Percentiles rank a stretch among this genome's conserved stretches.
phyloP scores from a whole-genome alignment of 2,888 invertebrate species.

The Ferrisia virgata region DNA sequence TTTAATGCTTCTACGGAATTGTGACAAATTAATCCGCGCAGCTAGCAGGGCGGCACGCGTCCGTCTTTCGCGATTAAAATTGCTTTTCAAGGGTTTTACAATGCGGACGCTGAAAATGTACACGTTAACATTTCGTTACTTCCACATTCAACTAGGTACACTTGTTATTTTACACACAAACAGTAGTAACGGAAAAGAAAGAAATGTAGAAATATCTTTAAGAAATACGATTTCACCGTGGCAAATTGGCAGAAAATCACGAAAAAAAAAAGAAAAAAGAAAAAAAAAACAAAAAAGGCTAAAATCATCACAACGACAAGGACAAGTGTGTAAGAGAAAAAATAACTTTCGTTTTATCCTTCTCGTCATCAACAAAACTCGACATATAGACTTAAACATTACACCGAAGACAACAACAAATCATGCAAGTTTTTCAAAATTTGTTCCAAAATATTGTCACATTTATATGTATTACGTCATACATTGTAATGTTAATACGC shows the following conservation, averaged over 20 bases:
- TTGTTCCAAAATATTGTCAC: not conserved
- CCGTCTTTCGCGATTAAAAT: not conserved
- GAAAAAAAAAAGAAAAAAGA: not conserved
- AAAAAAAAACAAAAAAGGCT: not conserved
- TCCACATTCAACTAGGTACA: not conserved
- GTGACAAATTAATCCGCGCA: not conserved
- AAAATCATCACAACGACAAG: not conserved
- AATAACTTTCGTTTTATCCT: not conserved
- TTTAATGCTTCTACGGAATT: not conserved
- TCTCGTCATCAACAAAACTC: not conserved
- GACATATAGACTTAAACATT: not conserved
- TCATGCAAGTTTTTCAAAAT: not conserved
- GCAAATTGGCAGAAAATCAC: not conserved
- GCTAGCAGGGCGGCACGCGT: not conserved
- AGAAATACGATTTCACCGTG: not conserved
- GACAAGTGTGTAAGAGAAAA: not conserved
- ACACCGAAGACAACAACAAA: not conserved
- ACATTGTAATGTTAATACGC: too few species aligned
- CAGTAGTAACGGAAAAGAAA: not conserved
- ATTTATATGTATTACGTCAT: too few species aligned
- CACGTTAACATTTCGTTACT: not conserved
- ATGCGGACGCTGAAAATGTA: not conserved
- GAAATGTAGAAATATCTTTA: too few species aligned
- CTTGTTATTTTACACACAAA: not conserved
- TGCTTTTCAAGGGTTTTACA: not conserved